Evolutionary conservation across 2,113 vertebrate genomes (phyloP).

Genomic region (Collichthys lucidus): DNA sequence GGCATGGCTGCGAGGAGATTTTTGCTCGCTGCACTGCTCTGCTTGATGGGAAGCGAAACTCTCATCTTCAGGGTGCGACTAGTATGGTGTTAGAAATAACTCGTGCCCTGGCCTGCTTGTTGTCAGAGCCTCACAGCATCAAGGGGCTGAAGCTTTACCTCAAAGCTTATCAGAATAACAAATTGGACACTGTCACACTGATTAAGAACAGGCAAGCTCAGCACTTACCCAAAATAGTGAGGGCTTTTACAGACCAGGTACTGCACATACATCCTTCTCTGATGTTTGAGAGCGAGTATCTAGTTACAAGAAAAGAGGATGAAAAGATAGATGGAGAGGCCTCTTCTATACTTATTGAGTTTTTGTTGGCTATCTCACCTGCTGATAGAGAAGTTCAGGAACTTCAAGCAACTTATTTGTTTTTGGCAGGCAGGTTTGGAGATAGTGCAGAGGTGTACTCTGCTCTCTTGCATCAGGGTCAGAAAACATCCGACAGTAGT

Average conservation of each 20-base stretch:
- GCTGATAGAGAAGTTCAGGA: slow-evolving; percentile 69
- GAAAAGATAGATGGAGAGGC: slow-evolving; percentile 37
- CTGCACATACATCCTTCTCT: slow-evolving; percentile 22
- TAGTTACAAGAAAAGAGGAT: slow-evolving; percentile 3
- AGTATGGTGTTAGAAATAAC: slow-evolving; percentile 84
- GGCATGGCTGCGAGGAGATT: slow-evolving; percentile 82
- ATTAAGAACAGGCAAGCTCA: slow-evolving; percentile 84
- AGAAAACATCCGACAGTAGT: slow-evolving; percentile 30
- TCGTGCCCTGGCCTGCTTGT: slow-evolving; percentile 87
- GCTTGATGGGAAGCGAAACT: slow-evolving; percentile 73
- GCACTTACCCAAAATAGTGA: slow-evolving; percentile 83
- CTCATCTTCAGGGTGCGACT: slow-evolving; percentile 36
- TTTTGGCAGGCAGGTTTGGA: slow-evolving; percentile 76
- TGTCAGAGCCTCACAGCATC: slow-evolving; percentile 68
- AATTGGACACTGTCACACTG: slow-evolving; percentile 76
- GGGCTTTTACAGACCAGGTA: slow-evolving; percentile 78
- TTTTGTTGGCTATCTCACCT: slow-evolving; percentile 85
- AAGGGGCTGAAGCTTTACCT: slow-evolving; percentile 86
- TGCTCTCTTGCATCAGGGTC: slow-evolving; percentile 70
- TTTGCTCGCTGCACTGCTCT: slow-evolving; percentile 81
- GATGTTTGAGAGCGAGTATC: slow-evolving; percentile 23
- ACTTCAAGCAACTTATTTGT: slow-evolving; percentile 81
- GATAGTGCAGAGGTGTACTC: slow-evolving; percentile 86
- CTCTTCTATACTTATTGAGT: slow-evolving; percentile 71
- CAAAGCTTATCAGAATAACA: slow-evolving; percentile 79